Conservation (phyloP, 92 coral and sea anemone genomes). For the Micromussa lordhowensis region DNA sequence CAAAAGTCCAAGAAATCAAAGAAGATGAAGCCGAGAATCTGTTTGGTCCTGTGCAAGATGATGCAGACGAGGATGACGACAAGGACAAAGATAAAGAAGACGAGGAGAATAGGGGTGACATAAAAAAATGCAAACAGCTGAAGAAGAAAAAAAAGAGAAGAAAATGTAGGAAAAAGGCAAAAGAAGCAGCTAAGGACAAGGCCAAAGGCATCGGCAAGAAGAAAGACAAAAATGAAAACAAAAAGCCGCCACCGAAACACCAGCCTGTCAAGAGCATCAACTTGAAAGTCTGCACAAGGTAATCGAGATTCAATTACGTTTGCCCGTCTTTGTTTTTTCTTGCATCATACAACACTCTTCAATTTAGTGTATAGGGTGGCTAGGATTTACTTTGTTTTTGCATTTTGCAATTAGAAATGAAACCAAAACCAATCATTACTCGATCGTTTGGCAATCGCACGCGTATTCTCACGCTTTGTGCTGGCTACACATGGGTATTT, state of each 20-base stretch:
- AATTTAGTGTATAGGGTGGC: too few species aligned
- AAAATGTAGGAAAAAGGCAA: neutral
- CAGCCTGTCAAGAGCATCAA: constrained; percentile 50
- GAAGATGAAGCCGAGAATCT: constrained; percentile 14
- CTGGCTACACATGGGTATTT: too few species aligned
- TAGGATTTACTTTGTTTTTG: too few species aligned
- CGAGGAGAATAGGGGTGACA: neutral
- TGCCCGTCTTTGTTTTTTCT: neutral
- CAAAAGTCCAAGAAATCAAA: constrained; percentile 56
- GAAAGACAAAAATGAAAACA: neutral
- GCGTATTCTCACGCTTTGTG: too few species aligned
- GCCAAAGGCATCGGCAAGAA: neutral
- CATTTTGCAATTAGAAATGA: too few species aligned
- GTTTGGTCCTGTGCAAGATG: constrained; percentile 48
- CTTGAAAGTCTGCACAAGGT: constrained; percentile 67
- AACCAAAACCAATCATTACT: too few species aligned
- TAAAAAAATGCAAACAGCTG: neutral
- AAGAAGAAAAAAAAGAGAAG: constrained; percentile 7
- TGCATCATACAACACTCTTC: neutral
- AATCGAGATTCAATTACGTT: neutral
- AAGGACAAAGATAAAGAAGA: neutral
- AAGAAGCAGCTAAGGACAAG: neutral
- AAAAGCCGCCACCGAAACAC: constrained; percentile 42
- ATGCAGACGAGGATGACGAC: neutral
- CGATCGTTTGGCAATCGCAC: too few species aligned